Base-by-base conservation (phyloP, 2,797 vertebrate species). In the Zalophus californianus region DNA sequence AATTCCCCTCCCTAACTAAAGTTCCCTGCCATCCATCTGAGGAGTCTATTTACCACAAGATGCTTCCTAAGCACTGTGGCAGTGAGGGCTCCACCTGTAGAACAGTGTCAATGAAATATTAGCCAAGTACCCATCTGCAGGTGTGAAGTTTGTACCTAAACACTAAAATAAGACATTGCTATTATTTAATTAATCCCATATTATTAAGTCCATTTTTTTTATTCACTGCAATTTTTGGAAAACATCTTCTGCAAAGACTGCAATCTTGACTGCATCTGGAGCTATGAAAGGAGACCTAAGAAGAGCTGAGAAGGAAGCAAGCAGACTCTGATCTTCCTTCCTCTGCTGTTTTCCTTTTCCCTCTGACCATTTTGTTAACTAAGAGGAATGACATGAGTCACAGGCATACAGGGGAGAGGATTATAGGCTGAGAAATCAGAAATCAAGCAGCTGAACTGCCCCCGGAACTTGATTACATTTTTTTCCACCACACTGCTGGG, bases 131-230 rank as follows among this genome's bases (percentile, higher is more conserved):
- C 15, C 48, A 80, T 38, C 25, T 89, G 44, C 58, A 84, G 62
- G 41, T 92, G 21, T 20, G 2, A 82, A 89, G 23, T 89, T 48
- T 66, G 77, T 23, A 72, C 1, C 29, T 83, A 64, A 82, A 66
- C 13, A 41, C 66, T 87, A 94, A 92, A 75, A 87, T 93, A 87
- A 78, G 56, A 77, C 64, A 90, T 10, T 56, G 20, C 25, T 38
- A 54, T 79, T 95, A 52, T 92, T 68, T 91, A 96, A 75, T 79
- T 78, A 79, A 68, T 62, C 11, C 38, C 91, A 78, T 70, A 38
- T 87, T 72, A 91, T 29, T 85, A 68, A 75, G 38, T 35, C 58
- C 88, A 38, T n/a, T 75, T 77, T 94, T 92, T 92, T 78, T 52
- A 92, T 83, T 85, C 58, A 70, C 35, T 64, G 29, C 23, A 87